A percentile compares a stretch with the other conserved stretches of the same genome.
phyloP scores from a whole-genome alignment of 2,888 invertebrate genomes.

The Drosophila testacea region DNA sequence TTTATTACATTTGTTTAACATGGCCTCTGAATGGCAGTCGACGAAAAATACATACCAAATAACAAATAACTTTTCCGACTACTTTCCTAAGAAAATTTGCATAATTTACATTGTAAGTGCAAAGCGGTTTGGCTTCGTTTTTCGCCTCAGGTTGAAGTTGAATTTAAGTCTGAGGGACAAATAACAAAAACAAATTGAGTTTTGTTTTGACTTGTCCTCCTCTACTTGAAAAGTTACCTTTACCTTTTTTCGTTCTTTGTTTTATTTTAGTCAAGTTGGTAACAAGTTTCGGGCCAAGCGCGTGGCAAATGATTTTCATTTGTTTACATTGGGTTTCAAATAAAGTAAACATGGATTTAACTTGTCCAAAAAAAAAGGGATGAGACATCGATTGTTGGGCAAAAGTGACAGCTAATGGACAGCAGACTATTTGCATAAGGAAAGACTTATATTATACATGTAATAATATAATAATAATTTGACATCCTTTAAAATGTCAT shows the following conservation, averaged over 20 bases:
- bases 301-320: slow-evolving; percentile 42
- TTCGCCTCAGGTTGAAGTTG: slow-evolving; percentile 32
- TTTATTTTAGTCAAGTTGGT: slow-evolving; percentile 9
- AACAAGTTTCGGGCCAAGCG: slow-evolving; percentile 27
- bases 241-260: slow-evolving; percentile 24
- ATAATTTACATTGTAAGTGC: slow-evolving; percentile 71
- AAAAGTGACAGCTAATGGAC: slow-evolving; percentile 22
- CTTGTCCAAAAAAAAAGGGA: background rate
- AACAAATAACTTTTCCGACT: slow-evolving; percentile 65
- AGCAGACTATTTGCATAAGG: slow-evolving; percentile 4
- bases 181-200: slow-evolving; percentile 60
- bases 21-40: slow-evolving; percentile 22
- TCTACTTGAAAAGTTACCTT: slow-evolving; percentile 28
- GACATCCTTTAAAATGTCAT: background rate
- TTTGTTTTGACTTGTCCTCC: slow-evolving; percentile 34
- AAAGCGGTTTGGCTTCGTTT: slow-evolving; percentile 55
- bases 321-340: slow-evolving; percentile 34
- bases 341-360: slow-evolving; percentile 29
- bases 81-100: slow-evolving; percentile 64
- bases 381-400: slow-evolving; percentile 22
- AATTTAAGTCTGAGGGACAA: slow-evolving; percentile 11
- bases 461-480: background rate
- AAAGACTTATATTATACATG: slow-evolving; percentile 2
- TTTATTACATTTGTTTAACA: slow-evolving; percentile 75
- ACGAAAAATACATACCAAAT: slow-evolving; percentile 4